A percentile compares a stretch with the other conserved stretches of the same genome.
phyloP scores from a whole-genome alignment of 2,888 invertebrate species.

The Notodonta dromedarius region DNA sequence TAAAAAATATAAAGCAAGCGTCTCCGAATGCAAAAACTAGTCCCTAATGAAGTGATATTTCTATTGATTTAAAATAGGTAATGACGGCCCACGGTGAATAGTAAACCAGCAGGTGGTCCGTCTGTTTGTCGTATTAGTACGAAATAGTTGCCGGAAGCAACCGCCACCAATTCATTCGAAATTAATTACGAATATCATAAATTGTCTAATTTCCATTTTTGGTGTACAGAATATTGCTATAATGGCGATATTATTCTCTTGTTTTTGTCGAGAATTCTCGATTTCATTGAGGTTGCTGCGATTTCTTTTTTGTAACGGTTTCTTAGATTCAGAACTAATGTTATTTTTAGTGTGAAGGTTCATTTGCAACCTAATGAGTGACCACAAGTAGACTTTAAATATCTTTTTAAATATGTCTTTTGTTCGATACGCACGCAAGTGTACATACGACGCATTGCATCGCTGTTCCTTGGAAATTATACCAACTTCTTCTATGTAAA shows the following conservation, averaged over 20 bases:
- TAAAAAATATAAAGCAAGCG: not conserved
- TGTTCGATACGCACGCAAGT: too few species aligned
- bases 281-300: too few species aligned
- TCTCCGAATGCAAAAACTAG: not conserved
- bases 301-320: too few species aligned
- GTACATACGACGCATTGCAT: too few species aligned
- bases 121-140: conserved; percentile 8
- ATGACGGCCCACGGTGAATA: conserved; percentile 25
- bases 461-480: too few species aligned
- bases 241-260: not conserved
- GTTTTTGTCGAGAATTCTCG: too few species aligned
- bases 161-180: conserved; percentile 29
- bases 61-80: conserved; percentile 32
- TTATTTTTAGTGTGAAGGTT: too few species aligned
- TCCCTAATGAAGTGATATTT: conserved; percentile 25
- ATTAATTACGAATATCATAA: conserved; percentile 37
- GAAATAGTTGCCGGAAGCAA: conserved; percentile 15
- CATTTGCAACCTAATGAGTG: too few species aligned
- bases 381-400: too few species aligned
- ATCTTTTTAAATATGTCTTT: too few species aligned
- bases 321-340: too few species aligned
- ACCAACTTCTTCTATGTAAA: too few species aligned
- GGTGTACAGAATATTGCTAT: conserved; percentile 19
- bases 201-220: conserved; percentile 23
- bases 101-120: conserved; percentile 33